Conservation (phyloP, 1,140 invertebrate species). For the Portunus trituberculatus region DNA sequence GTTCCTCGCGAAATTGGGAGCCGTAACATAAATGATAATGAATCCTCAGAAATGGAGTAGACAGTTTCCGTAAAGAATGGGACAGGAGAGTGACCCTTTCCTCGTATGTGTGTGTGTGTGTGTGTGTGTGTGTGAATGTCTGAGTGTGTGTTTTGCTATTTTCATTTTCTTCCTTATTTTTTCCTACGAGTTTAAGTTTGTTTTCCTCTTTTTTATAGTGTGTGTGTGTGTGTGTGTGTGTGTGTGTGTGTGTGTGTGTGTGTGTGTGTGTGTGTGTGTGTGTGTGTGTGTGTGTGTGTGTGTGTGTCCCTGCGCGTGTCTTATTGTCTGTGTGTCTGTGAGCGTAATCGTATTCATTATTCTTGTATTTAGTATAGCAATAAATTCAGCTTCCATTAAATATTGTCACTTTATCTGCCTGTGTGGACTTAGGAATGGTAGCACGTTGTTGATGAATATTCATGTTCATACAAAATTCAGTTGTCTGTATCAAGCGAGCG, state of each 20-base stretch:
- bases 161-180: too few relatives aligned
- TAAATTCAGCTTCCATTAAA: constrained; percentile 8
- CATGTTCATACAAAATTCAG: not conserved
- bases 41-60: constrained; percentile 47
- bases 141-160: not conserved
- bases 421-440: not conserved
- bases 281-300: not conserved
- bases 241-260: not conserved
- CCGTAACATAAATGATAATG: constrained; percentile 65
- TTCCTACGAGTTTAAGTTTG: too few relatives aligned
- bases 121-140: too few relatives aligned
- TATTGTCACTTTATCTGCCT: not conserved
- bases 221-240: not conserved
- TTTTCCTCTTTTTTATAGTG: not conserved
- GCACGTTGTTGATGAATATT: not conserved
- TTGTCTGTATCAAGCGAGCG: not conserved
- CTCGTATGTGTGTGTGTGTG: constrained; percentile 9
- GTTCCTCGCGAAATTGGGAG: constrained; percentile 51
- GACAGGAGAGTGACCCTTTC: not conserved
- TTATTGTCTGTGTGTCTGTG: too few relatives aligned
- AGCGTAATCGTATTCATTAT: too few relatives aligned
- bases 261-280: not conserved
- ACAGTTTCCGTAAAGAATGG: constrained; percentile 21
- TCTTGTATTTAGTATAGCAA: not conserved
- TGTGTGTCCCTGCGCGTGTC: too few relatives aligned